Conservation (phyloP, 2,113 vertebrate genomes). For the Siniperca chuatsi region DNA sequence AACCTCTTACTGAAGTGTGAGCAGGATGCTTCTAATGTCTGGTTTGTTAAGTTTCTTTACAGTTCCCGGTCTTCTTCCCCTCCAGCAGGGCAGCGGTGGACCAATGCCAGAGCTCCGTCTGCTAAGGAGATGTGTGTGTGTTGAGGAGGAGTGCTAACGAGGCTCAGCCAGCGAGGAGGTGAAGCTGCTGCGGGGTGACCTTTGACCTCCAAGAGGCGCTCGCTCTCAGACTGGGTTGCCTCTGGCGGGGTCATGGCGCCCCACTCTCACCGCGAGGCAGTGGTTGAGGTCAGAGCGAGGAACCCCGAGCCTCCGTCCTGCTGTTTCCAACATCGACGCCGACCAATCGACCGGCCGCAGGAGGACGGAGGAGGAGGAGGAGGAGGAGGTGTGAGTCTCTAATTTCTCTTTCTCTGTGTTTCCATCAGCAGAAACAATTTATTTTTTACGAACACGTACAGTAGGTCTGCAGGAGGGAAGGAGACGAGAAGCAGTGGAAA, state of each 20-base stretch:
- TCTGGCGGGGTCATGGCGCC: constrained; percentile 50
- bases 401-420: constrained; percentile 37
- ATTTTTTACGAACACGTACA: background rate
- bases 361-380: constrained; percentile 28
- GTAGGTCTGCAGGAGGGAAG: background rate
- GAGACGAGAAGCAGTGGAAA: background rate
- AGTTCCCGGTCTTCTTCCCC: constrained; percentile 59
- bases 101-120: constrained; percentile 62
- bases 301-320: constrained; percentile 60
- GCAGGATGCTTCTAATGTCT: constrained; percentile 65
- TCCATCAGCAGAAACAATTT: constrained; percentile 40
- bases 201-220: constrained; percentile 60
- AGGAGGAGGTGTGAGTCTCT: constrained; percentile 13
- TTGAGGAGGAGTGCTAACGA: constrained; percentile 68
- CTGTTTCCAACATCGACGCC: constrained; percentile 59
- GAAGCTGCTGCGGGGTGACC: constrained; percentile 64
- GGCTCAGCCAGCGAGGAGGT: constrained; percentile 60
- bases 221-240: constrained; percentile 63
- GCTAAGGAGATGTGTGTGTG: constrained; percentile 51
- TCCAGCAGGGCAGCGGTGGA: constrained; percentile 62
- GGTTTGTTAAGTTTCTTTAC: constrained; percentile 68
- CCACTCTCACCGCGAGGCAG: constrained; percentile 60
- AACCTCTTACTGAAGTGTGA: constrained; percentile 41
- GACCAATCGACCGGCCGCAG: constrained; percentile 50
- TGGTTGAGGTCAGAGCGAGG: constrained; percentile 68